These are phyloP conservation scores for Myripristis murdjan DNA, from an alignment of 2,797 vertebrate species.

Conservation along the genomic window DNA sequence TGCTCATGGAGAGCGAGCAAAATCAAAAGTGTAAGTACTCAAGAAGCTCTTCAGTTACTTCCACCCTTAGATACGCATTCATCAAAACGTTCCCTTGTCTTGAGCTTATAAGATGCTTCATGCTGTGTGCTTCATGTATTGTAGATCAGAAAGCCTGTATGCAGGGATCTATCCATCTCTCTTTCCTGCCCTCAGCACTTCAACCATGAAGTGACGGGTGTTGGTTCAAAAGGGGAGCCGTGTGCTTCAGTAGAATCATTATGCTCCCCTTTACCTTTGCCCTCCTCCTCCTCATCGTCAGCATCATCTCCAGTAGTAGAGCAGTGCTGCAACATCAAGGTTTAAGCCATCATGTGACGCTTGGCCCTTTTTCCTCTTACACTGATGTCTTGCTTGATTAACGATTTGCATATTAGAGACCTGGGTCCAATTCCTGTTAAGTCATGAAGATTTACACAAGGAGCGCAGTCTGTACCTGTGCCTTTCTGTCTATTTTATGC, in stretches of 20 bases:
- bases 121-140: too few species aligned
- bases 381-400: conserved; percentile 29
- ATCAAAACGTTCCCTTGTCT: too few species aligned
- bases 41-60: too few species aligned
- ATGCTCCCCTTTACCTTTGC: neutral
- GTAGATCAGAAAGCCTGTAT: too few species aligned
- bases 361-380: neutral
- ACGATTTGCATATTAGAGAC: conserved; percentile 19
- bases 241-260: conserved; percentile 18
- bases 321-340: neutral
- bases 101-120: too few species aligned
- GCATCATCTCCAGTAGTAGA: neutral
- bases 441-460: conserved; percentile 38
- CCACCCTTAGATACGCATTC: too few species aligned
- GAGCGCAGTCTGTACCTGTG: conserved; percentile 36
- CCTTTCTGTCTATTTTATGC: conserved; percentile 65
- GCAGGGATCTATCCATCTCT: too few species aligned
- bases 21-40: too few species aligned
- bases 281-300: neutral
- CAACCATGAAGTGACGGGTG: too few species aligned
- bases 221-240: neutral
- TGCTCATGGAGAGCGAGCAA: too few species aligned
- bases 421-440: conserved; percentile 35
- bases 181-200: too few species aligned
- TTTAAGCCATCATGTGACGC: neutral